Conservation (phyloP, 2,888 invertebrate genomes). For the Macaria liturata region DNA sequence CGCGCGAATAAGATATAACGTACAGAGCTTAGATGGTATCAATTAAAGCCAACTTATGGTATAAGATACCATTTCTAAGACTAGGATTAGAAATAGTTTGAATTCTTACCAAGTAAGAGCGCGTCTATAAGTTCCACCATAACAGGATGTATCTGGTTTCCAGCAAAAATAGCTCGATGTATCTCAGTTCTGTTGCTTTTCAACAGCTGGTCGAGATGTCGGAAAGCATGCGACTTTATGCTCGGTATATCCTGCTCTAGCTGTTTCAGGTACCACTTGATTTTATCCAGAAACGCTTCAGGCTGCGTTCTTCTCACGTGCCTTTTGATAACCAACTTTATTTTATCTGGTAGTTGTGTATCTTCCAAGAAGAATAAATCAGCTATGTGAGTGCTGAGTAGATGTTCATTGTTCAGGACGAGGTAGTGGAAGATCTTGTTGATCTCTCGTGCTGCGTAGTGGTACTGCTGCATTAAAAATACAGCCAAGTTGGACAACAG, state of each 20-base stretch:
- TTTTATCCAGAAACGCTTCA: slow-evolving; percentile 84
- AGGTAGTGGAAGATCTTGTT: slow-evolving; percentile 91
- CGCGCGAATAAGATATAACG: no score
- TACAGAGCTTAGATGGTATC: no score
- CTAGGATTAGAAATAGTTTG: slow-evolving; percentile 1
- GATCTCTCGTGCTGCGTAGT: slow-evolving; percentile 86
- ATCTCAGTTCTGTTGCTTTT: slow-evolving; percentile 87
- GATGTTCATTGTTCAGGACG: slow-evolving; percentile 87
- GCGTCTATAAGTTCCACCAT: slow-evolving; percentile 88
- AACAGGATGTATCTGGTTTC: slow-evolving; percentile 87
- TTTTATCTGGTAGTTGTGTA: slow-evolving; percentile 84
- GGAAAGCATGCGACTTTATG: slow-evolving; percentile 89
- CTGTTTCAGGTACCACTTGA: slow-evolving; percentile 86
- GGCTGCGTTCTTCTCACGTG: slow-evolving; percentile 81
- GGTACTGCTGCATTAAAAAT: slow-evolving; percentile 89
- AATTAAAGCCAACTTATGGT: no score
- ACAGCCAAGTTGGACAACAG: slow-evolving; percentile 92
- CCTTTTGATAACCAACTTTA: slow-evolving; percentile 85
- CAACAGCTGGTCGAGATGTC: slow-evolving; percentile 87
- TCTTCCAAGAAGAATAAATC: slow-evolving; percentile 94
- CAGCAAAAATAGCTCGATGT: slow-evolving; percentile 88
- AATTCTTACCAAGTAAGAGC: slow-evolving; percentile 83
- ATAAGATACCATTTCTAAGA: background rate
- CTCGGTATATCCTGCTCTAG: slow-evolving; percentile 91
- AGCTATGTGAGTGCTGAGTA: slow-evolving; percentile 87